phyloP scores from a whole-genome alignment of 2,113 vertebrate genomes.

The Hirundichthys speculiger region DNA sequence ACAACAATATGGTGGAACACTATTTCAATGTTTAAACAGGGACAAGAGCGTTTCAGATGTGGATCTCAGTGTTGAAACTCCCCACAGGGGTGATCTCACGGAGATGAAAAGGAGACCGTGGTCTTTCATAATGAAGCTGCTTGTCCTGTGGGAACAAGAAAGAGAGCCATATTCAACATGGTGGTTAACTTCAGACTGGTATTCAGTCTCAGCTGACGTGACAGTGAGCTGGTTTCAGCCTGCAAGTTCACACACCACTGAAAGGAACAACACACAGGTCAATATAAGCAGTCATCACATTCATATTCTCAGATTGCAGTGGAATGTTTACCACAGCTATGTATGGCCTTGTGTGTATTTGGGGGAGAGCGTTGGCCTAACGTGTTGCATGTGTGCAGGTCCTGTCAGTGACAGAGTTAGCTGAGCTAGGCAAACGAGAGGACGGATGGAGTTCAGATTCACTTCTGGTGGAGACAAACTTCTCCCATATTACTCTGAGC shows the following conservation, averaged over 20 bases:
- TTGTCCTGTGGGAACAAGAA: constrained; percentile 67
- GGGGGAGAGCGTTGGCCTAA: too few relatives aligned
- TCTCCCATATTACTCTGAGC: too few relatives aligned
- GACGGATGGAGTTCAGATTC: too few relatives aligned
- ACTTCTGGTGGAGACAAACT: too few relatives aligned
- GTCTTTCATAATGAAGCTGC: constrained; percentile 74
- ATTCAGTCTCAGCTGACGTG: constrained; percentile 58
- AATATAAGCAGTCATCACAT: neutral
- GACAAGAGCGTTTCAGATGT: constrained; percentile 66
- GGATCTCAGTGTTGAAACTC: constrained; percentile 66
- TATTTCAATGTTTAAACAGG: constrained; percentile 74
- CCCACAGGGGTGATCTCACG: constrained; percentile 69
- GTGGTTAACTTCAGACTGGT: constrained; percentile 64
- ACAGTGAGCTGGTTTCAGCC: constrained; percentile 43
- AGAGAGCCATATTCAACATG: constrained; percentile 54
- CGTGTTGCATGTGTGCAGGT: too few relatives aligned
- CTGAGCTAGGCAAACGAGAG: too few relatives aligned
- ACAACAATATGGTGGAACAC: constrained; percentile 66
- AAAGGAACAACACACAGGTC: constrained; percentile 30
- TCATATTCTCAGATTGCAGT: too few relatives aligned
- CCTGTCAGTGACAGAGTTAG: too few relatives aligned
- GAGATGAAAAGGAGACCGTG: constrained; percentile 64
- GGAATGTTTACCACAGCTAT: too few relatives aligned
- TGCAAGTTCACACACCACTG: constrained; percentile 33
- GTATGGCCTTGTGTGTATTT: too few relatives aligned